Evolutionary conservation across 2,797 vertebrate species (phyloP).

Genomic region (Coilia nasus): DNA sequence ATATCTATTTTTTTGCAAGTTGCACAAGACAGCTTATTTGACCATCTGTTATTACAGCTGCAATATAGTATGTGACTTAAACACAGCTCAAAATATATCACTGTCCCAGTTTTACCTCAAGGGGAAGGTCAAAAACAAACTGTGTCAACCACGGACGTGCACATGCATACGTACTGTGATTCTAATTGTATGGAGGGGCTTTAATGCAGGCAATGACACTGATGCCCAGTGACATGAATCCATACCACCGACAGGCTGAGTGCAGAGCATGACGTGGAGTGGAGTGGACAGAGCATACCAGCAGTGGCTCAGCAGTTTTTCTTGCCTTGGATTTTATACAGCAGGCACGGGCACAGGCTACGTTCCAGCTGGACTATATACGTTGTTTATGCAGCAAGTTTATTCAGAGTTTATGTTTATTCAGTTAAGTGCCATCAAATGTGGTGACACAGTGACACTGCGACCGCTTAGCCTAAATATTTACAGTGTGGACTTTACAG

Average conservation of each 20-base stretch:
- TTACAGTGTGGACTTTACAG: not conserved
- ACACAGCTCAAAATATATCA: not conserved
- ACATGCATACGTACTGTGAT: not conserved
- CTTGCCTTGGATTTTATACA: too few relatives aligned
- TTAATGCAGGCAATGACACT: not conserved
- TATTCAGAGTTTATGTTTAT: too few relatives aligned
- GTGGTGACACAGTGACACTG: not conserved
- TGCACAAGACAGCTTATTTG: not conserved
- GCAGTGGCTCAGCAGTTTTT: too few relatives aligned
- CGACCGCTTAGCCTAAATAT: not conserved
- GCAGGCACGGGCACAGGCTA: too few relatives aligned
- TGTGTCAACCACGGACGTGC: not conserved
- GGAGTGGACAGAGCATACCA: too few relatives aligned
- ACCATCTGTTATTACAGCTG: not conserved
- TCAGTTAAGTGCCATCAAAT: not conserved
- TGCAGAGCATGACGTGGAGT: not conserved
- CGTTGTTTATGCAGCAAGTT: too few relatives aligned
- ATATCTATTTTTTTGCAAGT: not conserved
- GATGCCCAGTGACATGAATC: not conserved
- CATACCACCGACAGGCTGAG: not conserved
- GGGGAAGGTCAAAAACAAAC: not conserved
- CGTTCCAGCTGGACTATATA: too few relatives aligned
- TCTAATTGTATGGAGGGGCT: not conserved
- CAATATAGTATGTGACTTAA: not conserved
- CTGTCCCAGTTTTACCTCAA: not conserved